A percentile compares a stretch with the other conserved stretches of the same genome.
These are phyloP conservation scores for Chamaetylas fuelleborni DNA, from an alignment of 2,113 vertebrate species.

Conservation along the genomic window DNA sequence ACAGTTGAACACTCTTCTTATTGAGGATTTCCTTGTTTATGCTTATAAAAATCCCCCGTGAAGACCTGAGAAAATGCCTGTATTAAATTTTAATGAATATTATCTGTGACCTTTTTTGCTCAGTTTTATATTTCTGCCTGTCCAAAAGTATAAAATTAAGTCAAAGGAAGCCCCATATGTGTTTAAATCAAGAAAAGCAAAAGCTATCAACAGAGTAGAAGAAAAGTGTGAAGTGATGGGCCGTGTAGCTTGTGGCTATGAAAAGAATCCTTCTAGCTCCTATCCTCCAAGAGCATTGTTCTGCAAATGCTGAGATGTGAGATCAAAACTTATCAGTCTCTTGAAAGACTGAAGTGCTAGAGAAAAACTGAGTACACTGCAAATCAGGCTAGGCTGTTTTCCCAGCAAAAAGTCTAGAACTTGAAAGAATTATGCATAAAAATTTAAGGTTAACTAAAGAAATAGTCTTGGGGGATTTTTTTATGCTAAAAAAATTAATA, in stretches of 20 bases:
- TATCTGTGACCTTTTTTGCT: background rate
- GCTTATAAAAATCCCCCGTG: background rate
- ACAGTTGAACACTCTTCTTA: background rate
- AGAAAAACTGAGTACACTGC: background rate
- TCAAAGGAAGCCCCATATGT: background rate
- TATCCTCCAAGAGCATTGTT: background rate
- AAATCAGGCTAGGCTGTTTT: background rate
- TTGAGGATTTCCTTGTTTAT: background rate
- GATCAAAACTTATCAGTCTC: background rate
- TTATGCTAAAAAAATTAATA: background rate
- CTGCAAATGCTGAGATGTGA: background rate
- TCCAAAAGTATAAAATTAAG: background rate
- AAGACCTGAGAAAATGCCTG: background rate
- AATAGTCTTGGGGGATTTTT: background rate
- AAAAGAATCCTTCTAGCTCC: background rate
- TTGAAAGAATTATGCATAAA: background rate
- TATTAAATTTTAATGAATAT: constrained; percentile 13
- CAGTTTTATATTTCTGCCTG: background rate
- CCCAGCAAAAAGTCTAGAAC: background rate
- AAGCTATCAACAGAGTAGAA: background rate
- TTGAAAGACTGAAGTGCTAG: background rate
- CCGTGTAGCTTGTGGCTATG: background rate
- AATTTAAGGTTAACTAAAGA: background rate
- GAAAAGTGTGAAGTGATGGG: background rate
- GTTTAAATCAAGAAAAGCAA: background rate